A percentile compares a stretch with the other conserved stretches of the same genome.
phyloP scores from a whole-genome alignment of 2,888 invertebrate genomes.

The Tetragnatha montana region DNA sequence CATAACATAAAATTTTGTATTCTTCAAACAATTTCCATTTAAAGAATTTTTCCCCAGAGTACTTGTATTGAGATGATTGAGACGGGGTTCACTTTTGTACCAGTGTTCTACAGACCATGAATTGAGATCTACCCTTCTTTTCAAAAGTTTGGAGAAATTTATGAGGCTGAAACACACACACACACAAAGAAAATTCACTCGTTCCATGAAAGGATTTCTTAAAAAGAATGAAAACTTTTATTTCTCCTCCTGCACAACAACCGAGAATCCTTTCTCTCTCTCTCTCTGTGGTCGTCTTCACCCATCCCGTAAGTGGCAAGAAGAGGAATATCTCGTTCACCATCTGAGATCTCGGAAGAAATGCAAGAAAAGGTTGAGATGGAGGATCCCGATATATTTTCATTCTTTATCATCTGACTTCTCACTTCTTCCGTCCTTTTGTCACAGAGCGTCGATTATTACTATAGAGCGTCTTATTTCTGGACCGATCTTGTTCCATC shows the following conservation, averaged over 20 bases:
- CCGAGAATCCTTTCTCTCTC: background rate
- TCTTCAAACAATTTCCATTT: too few relatives aligned
- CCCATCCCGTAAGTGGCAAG: background rate
- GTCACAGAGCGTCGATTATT: slow-evolving; percentile 4
- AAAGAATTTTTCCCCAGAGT: too few relatives aligned
- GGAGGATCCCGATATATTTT: background rate
- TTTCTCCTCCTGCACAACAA: background rate
- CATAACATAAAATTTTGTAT: too few relatives aligned
- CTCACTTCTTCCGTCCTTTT: slow-evolving; percentile 29
- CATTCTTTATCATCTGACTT: background rate
- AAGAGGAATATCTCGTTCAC: background rate
- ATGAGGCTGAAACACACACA: too few relatives aligned
- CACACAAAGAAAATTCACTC: too few relatives aligned
- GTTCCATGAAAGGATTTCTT: too few relatives aligned
- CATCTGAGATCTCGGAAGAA: slow-evolving; percentile 15
- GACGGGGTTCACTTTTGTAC: too few relatives aligned
- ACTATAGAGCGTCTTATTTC: slow-evolving; percentile 3
- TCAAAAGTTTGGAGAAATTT: too few relatives aligned
- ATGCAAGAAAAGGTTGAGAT: background rate
- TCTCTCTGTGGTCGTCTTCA: background rate
- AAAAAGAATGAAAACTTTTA: too few relatives aligned
- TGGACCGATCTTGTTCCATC: slow-evolving; percentile 1
- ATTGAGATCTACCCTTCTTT: too few relatives aligned
- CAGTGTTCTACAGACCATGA: too few relatives aligned
- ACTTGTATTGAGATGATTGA: too few relatives aligned